Evolutionary conservation across 2,888 invertebrate species (phyloP), one percentile per base, ranked within the genome.

Genomic region (Uloborus plumipes): DNA sequence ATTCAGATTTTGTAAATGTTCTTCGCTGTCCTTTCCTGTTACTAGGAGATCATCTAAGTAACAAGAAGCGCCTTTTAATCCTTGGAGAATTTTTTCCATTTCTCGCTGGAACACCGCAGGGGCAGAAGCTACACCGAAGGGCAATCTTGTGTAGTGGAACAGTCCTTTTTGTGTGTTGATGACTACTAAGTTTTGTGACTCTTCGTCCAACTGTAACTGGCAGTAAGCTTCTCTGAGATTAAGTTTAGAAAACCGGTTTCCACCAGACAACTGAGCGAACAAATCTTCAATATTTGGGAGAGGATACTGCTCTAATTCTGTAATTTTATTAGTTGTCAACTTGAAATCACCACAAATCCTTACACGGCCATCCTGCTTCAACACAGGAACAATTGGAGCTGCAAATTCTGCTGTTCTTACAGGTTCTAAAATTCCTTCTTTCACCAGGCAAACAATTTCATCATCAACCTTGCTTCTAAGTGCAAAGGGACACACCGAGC

Each of bases 321-420:
- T 62, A 9, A 31, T 55, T 26, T 20, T 0, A 20, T 77, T 77
- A 16, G 49, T 51, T 9, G 76, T 75, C 2, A 75, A 58, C 55
- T 76, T 76, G 22, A 76, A 76, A 61, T 76, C 76, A 3, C 67
- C 76, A 69, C 76, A 76, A 6, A 77, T 22, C 11, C 66, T 9
- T 50, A 76, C 16, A 0, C 18, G 15, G 2, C 76, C 67, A 51
- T 70, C 58, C 13, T 50, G 22, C 22, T 77, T 69, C 1, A 77
- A 31, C 0, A 70, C 62, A 18, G 62, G 77, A 1, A 77, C 77
- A 13, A 77, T 50, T 6, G 62, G 61, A 18, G 77, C 66, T 20
- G 77, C 77, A 62, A 61, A 69, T 1, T 77, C 26, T 15, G 26
- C 61, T n/a, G 47, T 51, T n/a, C 4, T 13, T 9, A 69, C 70